These are phyloP conservation scores for Mystacornis crossleyi DNA, from an alignment of 2,113 vertebrate species.

Conservation along the genomic window DNA sequence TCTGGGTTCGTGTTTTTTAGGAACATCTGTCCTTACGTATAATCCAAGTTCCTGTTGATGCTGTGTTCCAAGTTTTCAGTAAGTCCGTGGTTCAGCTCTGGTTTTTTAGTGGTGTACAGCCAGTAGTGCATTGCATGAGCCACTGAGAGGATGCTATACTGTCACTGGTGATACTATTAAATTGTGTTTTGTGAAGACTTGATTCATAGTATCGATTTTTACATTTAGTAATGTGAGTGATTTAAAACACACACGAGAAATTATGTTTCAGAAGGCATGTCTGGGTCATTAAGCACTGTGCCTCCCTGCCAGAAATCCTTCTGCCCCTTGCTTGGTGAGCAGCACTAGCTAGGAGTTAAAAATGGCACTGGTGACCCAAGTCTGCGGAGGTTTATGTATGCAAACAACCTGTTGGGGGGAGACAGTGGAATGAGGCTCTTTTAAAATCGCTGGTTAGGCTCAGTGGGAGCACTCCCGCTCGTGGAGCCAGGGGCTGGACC, in stretches of 20 bases:
- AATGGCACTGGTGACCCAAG: neutral
- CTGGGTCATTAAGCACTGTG: neutral
- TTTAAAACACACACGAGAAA: neutral
- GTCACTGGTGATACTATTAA: neutral
- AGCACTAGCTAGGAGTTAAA: neutral
- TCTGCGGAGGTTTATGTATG: neutral
- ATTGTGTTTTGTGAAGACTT: neutral
- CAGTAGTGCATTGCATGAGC: accelerated
- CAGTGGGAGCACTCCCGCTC: neutral
- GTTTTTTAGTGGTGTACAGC: too few species aligned
- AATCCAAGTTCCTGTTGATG: neutral
- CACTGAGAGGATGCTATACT: neutral
- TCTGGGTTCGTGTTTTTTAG: neutral
- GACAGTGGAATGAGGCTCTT: neutral
- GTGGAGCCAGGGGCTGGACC: neutral
- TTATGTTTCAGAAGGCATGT: neutral
- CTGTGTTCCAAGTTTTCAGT: neutral
- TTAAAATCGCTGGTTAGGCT: neutral
- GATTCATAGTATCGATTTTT: neutral
- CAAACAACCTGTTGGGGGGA: neutral
- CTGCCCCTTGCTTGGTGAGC: neutral
- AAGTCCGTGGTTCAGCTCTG: neutral
- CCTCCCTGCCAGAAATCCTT: neutral
- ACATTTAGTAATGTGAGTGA: neutral
- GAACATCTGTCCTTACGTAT: neutral